phyloP scores from a whole-genome alignment of 2,113 vertebrate genomes.

The Sapayoa aenigma region DNA sequence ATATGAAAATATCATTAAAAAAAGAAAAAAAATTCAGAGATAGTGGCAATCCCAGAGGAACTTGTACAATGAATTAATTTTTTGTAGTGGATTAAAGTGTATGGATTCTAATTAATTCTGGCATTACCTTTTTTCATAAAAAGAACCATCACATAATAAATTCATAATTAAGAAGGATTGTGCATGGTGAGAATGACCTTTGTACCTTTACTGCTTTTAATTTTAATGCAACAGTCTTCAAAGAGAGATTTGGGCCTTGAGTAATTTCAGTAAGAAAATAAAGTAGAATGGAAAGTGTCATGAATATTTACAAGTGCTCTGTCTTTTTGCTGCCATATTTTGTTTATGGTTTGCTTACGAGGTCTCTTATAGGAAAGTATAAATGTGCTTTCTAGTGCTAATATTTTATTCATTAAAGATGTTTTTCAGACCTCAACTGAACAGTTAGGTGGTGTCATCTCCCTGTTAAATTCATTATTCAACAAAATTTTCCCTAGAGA shows the following conservation, averaged over 20 bases:
- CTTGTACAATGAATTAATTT: conserved; percentile 19
- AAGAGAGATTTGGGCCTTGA: conserved; percentile 1
- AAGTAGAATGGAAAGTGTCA: conserved; percentile 27
- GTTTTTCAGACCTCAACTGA: conserved; percentile 3
- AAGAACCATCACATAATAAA: not conserved
- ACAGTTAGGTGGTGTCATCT: not conserved
- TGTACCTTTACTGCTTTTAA: conserved; percentile 9
- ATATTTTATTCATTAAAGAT: conserved; percentile 34
- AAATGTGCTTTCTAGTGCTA: not conserved
- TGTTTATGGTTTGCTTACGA: conserved; percentile 23
- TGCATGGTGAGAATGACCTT: not conserved
- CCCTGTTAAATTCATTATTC: conserved; percentile 5
- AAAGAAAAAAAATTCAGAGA: not conserved
- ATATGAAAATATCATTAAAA: not conserved
- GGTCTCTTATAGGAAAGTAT: not conserved
- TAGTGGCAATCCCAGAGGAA: not conserved
- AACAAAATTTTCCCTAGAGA: not conserved
- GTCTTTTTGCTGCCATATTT: conserved; percentile 19
- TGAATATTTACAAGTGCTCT: not conserved
- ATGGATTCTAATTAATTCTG: conserved; percentile 41
- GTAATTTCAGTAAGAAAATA: conserved; percentile 24
- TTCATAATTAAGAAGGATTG: conserved; percentile 7
- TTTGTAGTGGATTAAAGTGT: conserved; percentile 17
- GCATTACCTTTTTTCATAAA: not conserved
- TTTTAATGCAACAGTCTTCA: conserved; percentile 31